Evolutionary conservation across 2,113 vertebrate genomes (phyloP), one percentile per base, ranked within the genome.

Genomic region (Romanogobio albipinnatus): DNA sequence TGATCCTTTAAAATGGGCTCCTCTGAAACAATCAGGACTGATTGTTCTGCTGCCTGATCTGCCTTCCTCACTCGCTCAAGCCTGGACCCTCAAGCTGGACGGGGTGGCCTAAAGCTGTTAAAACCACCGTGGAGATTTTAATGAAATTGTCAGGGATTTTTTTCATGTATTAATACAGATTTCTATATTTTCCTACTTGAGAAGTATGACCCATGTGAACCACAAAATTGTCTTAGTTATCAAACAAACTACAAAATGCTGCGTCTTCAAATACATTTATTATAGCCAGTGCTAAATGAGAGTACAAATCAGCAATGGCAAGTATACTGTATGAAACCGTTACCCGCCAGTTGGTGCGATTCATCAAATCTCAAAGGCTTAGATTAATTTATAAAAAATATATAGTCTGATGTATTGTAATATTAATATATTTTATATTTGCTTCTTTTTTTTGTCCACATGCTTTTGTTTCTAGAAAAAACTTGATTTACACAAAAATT

Each of bases 31-130:
- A 0, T 17, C 82, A 4, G 96, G 96, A 3, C 87, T 99, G 17
- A 74, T 91, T 0, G 1, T 99, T n/a, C 82, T 89, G 0, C 87
- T 99, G 88, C 96, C 97, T 1, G 64, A 24, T 2, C 0, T 95
- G 61, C 89, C 90, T 0, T 90, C 77, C 0, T 82, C 87, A 19
- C 81, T 90, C 0, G 85, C 92, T 0, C 90, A 92, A 0, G 96
- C 93, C 56, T 99, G 98, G 97, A 92, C 91, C 0, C 26, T 98
- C 71, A 96, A 89, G 89, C 45, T 76, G 15, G 74, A 76, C 9
- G 47, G 49, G 26, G 74, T 51, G 22, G 39, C 64, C 4, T 87
- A 82, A 76, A 24, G 43, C 71, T 9, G 8, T 53, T 76, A 76
- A 39, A 39, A 39, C 13, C 22, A 49, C 24, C 47, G n/a, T 73